These are phyloP conservation scores for Ridgeia piscesae DNA, from an alignment of 1,140 invertebrate genomes.

Conservation along the genomic window DNA sequence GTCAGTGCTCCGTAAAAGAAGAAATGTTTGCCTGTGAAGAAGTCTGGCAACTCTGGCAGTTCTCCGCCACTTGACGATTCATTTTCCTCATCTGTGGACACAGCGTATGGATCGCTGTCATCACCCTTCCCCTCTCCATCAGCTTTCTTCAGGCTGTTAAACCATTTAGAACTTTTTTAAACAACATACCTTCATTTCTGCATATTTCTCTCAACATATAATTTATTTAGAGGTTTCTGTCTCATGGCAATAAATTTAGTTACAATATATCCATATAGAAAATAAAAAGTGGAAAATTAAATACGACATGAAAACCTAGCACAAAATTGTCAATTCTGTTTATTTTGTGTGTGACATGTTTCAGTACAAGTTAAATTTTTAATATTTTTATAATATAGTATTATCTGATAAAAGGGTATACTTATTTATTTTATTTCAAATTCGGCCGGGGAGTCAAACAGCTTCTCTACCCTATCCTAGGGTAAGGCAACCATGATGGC, in stretches of 20 bases:
- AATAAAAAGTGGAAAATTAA: too few relatives aligned
- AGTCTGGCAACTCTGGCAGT: constrained; percentile 54
- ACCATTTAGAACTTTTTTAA: neutral
- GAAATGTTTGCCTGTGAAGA: constrained; percentile 53
- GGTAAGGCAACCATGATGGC: too few relatives aligned
- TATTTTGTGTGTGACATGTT: too few relatives aligned
- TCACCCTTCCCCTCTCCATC: neutral
- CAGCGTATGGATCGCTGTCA: constrained; percentile 15
- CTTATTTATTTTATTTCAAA: too few relatives aligned
- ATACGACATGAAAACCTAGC: too few relatives aligned
- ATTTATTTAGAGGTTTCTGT: neutral
- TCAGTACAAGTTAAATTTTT: too few relatives aligned
- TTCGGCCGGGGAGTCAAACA: too few relatives aligned
- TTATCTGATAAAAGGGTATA: too few relatives aligned
- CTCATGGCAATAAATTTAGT: neutral
- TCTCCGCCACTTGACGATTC: constrained; percentile 37
- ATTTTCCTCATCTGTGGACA: constrained; percentile 25
- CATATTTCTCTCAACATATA: neutral
- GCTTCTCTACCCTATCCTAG: too few relatives aligned
- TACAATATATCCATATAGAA: too few relatives aligned
- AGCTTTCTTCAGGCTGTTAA: neutral
- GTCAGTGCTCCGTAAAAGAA: constrained; percentile 54
- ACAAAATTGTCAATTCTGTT: too few relatives aligned
- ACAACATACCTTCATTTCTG: neutral
- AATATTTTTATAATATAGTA: too few relatives aligned